These are phyloP conservation scores for Typhlichthys eigenmanni DNA, from an alignment of 2,797 vertebrate genomes.

Conservation along the genomic window DNA sequence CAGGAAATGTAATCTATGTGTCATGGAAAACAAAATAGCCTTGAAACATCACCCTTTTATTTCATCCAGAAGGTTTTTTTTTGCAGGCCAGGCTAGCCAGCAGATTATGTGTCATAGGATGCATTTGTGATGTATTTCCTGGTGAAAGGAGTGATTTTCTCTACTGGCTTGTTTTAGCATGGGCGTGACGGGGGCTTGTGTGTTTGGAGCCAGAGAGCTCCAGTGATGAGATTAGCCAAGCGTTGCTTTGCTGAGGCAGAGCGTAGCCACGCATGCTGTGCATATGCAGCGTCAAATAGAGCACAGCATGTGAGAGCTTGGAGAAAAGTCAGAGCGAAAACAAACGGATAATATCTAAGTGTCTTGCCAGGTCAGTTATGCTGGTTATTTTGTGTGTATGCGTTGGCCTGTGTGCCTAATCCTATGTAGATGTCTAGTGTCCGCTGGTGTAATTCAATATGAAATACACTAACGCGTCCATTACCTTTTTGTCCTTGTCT, in stretches of 20 bases:
- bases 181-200: slow-evolving; percentile 7
- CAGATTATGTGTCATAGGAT: slow-evolving; percentile 14
- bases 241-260: slow-evolving; percentile 16
- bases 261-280: slow-evolving; percentile 1
- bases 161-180: slow-evolving; percentile 20
- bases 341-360: not conserved
- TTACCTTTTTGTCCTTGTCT: slow-evolving; percentile 27
- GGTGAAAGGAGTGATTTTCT: slow-evolving; percentile 13
- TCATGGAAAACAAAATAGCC: not conserved
- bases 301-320: slow-evolving; percentile 1
- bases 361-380: not conserved
- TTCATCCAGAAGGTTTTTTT: slow-evolving; percentile 1
- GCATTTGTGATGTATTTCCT: slow-evolving; percentile 9
- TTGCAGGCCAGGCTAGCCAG: slow-evolving; percentile 9
- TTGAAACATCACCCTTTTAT: slow-evolving; percentile 8
- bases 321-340: not conserved
- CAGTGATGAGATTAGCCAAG: slow-evolving; percentile 35
- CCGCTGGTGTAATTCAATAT: slow-evolving; percentile 22
- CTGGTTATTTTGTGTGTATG: not conserved
- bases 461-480: slow-evolving; percentile 19
- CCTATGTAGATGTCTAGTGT: not conserved
- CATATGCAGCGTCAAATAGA: slow-evolving; percentile 15
- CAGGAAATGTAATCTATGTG: no score
- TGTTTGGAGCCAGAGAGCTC: slow-evolving; percentile 21
- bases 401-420: not conserved